These are phyloP conservation scores for Centruroides sculpturatus DNA, from an alignment of 1,140 invertebrate species.

Conservation along the genomic window DNA sequence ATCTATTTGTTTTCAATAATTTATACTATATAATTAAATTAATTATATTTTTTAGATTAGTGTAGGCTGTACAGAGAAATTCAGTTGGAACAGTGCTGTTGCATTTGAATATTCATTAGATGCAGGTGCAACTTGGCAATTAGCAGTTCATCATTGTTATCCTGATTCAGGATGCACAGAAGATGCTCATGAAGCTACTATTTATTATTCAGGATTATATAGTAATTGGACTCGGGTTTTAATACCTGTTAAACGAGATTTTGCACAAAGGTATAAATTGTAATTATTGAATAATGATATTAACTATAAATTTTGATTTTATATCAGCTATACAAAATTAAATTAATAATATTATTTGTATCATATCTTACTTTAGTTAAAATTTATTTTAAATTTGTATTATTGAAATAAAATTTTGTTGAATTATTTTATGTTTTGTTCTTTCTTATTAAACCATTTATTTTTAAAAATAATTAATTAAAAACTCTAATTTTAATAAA, in stretches of 20 bases:
- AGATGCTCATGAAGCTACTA: constrained; percentile 6
- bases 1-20: too few species aligned
- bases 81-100: constrained; percentile 15
- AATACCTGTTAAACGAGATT: constrained; percentile 9
- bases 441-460: too few species aligned
- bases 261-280: constrained; percentile 11
- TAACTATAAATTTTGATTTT: background rate
- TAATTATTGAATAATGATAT: background rate
- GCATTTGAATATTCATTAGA: constrained; percentile 28
- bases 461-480: too few species aligned
- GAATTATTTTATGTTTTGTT: too few species aligned
- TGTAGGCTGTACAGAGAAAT: constrained; percentile 12
- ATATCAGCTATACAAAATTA: too few species aligned
- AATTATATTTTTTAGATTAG: constrained; percentile 8
- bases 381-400: too few species aligned
- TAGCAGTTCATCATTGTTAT: constrained; percentile 11
- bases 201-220: constrained; percentile 10
- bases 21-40: too few species aligned
- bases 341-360: too few species aligned
- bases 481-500: too few species aligned
- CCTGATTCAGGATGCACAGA: background rate
- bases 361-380: too few species aligned
- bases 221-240: constrained; percentile 10
- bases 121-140: constrained; percentile 29
- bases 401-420: too few species aligned